Evolutionary conservation across 2,113 vertebrate species (phyloP).

Genomic region (Atractosteus spatula): DNA sequence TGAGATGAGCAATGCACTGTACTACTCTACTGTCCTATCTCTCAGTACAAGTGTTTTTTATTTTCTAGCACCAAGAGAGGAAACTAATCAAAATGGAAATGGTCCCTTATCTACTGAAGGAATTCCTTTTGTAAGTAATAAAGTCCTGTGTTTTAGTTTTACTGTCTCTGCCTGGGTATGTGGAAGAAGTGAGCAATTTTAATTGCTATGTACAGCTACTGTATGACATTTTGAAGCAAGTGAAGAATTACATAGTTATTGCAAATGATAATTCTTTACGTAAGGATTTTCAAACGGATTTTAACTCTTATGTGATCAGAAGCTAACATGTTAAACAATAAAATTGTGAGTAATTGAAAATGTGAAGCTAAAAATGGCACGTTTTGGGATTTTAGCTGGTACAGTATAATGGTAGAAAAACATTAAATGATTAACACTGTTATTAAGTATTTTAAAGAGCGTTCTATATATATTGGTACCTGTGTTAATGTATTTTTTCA

Average conservation of each 20-base stretch:
- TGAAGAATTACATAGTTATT: too few relatives aligned
- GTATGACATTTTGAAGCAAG: too few relatives aligned
- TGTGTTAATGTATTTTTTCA: background rate
- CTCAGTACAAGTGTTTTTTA: background rate
- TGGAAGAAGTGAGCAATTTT: background rate
- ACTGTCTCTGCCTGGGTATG: background rate
- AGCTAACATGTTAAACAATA: too few relatives aligned
- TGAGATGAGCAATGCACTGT: background rate
- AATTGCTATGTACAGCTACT: background rate
- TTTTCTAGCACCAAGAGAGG: background rate
- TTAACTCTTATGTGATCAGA: too few relatives aligned
- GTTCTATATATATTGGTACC: background rate
- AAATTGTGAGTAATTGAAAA: too few relatives aligned
- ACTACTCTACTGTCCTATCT: background rate
- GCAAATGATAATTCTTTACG: too few relatives aligned
- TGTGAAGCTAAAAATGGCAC: too few relatives aligned
- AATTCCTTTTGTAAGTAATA: conserved; percentile 6
- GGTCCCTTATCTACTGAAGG: background rate
- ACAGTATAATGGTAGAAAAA: too few relatives aligned
- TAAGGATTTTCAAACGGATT: too few relatives aligned
- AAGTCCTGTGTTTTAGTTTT: background rate
- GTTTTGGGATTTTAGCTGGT: too few relatives aligned
- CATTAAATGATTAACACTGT: too few relatives aligned
- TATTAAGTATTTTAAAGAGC: too few relatives aligned
- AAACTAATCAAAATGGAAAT: background rate